Evolutionary conservation across 1,140 invertebrate genomes (phyloP).

Genomic region (Halictus rubicundus): DNA sequence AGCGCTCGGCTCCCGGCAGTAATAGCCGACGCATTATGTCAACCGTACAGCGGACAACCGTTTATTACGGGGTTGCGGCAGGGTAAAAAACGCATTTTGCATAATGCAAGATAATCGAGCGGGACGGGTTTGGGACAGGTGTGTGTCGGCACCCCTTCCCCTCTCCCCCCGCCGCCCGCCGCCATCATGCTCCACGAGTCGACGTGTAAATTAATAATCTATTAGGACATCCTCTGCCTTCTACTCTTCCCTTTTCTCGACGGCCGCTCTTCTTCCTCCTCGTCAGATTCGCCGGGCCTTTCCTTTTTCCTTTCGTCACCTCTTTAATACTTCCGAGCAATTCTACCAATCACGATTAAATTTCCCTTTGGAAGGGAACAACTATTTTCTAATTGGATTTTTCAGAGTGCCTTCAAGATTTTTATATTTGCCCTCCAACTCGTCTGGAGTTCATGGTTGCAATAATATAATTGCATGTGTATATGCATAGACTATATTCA

Average conservation of each 20-base stretch:
- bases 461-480: too few species aligned
- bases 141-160: slow-evolving; percentile 52
- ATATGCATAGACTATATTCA: too few species aligned
- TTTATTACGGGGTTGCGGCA: slow-evolving; percentile 74
- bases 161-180: slow-evolving; percentile 28
- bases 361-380: too few species aligned
- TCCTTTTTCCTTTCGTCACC: slow-evolving; percentile 13
- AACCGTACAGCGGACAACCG: slow-evolving; percentile 77
- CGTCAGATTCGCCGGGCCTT: slow-evolving; percentile 11
- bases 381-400: too few species aligned
- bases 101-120: slow-evolving; percentile 79
- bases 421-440: too few species aligned
- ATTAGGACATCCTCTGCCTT: slow-evolving; percentile 64
- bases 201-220: slow-evolving; percentile 79
- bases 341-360: too few species aligned
- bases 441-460: too few species aligned
- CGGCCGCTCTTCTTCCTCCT: slow-evolving; percentile 12
- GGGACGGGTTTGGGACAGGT: slow-evolving; percentile 75
- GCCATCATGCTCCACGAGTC: slow-evolving; percentile 53
- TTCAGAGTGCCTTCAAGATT: too few species aligned
- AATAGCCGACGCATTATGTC: slow-evolving; percentile 79
- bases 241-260: slow-evolving; percentile 14
- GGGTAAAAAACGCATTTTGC: slow-evolving; percentile 78
- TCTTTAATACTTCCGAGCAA: neutral
- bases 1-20: slow-evolving; percentile 71